These are phyloP conservation scores for Dasyurus viverrinus DNA, from an alignment of 2,113 vertebrate genomes.

Conservation along the genomic window DNA sequence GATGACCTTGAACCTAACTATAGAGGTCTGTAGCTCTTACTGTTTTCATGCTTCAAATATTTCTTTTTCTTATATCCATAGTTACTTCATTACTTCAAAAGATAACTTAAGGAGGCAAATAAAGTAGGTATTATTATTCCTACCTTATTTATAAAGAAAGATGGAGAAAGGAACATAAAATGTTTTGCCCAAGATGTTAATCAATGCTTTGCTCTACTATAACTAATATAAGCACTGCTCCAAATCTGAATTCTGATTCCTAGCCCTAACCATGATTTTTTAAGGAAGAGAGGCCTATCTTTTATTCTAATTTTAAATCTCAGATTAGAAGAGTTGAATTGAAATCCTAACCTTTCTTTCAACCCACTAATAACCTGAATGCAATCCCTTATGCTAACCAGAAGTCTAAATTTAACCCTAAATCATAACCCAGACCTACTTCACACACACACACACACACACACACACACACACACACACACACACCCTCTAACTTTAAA, in stretches of 20 bases:
- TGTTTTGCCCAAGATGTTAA: neutral
- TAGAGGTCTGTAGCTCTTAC: neutral
- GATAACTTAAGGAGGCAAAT: neutral
- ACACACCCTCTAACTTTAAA: neutral
- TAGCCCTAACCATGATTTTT: neutral
- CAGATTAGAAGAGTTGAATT: neutral
- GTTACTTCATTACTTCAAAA: neutral
- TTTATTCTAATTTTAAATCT: neutral
- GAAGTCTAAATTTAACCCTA: neutral
- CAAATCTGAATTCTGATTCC: neutral
- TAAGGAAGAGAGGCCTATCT: neutral
- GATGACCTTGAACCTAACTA: neutral
- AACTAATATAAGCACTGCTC: neutral
- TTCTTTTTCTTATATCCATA: neutral
- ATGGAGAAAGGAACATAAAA: neutral
- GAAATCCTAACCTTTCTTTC: neutral
- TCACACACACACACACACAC: neutral
- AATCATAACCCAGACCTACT: neutral
- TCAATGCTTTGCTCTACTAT: neutral
- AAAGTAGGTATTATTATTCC: neutral
- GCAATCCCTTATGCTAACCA: neutral
- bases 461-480: too few relatives aligned
- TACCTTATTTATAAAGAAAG: neutral
- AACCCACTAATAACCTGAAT: neutral
- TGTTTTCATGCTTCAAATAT: neutral